phyloP scores from a whole-genome alignment of 2,797 vertebrate genomes.

The Dromococcyx pavoninus region DNA sequence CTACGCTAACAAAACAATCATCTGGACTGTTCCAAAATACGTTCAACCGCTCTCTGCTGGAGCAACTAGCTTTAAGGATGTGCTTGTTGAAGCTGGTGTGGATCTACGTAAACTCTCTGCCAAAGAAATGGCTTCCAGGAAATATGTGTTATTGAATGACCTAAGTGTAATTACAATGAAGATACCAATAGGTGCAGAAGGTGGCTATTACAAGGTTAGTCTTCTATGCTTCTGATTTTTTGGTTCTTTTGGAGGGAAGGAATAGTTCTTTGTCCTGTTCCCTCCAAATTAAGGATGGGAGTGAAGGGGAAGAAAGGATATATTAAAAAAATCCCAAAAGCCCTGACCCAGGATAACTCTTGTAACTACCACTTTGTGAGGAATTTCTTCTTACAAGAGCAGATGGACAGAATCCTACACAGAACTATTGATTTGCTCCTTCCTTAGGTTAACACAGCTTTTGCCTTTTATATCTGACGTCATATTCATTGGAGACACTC shows the following conservation, averaged over 20 bases:
- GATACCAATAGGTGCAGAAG: conserved; percentile 83
- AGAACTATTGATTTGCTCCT: background rate
- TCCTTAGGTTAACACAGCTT: background rate
- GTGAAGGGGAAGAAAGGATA: background rate
- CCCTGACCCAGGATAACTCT: background rate
- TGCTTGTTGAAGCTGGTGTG: conserved; percentile 81
- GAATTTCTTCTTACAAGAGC: background rate
- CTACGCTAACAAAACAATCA: conserved; percentile 75
- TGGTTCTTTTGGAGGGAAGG: background rate
- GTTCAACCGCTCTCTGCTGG: conserved; percentile 71
- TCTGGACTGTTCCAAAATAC: conserved; percentile 82
- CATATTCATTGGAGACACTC: background rate
- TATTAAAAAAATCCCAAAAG: background rate
- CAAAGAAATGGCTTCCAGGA: conserved; percentile 73
- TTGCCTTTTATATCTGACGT: background rate
- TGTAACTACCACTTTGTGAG: background rate
- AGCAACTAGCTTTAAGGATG: conserved; percentile 46
- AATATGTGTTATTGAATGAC: conserved; percentile 71
- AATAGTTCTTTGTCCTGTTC: background rate
- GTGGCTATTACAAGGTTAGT: conserved; percentile 86
- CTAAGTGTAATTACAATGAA: conserved; percentile 72
- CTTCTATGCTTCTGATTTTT: background rate
- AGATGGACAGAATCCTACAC: background rate
- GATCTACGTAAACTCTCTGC: conserved; percentile 76
- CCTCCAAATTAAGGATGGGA: background rate